These are phyloP conservation scores for Galerucella pusilla DNA, from an alignment of 2,888 invertebrate genomes.

Conservation along the genomic window DNA sequence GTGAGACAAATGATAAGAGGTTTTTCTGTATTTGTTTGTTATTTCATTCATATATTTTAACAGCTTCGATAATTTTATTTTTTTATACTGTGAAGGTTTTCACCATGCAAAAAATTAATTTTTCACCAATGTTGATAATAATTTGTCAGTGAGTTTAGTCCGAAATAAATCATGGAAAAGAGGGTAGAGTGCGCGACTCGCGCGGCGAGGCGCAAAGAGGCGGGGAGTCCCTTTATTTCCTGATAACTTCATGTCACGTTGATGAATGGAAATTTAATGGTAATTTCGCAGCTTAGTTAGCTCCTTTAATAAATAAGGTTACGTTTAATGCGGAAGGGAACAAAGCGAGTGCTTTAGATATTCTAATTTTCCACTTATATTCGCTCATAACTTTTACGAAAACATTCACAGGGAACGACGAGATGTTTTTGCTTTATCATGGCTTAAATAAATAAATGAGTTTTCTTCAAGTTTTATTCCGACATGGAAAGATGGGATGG, in stretches of 20 bases:
- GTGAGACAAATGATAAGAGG: too few species aligned
- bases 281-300: slow-evolving; percentile 61
- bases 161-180: slow-evolving; percentile 39
- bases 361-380: slow-evolving; percentile 60
- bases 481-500: slow-evolving; percentile 31
- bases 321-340: slow-evolving; percentile 60
- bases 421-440: slow-evolving; percentile 51
- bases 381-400: slow-evolving; percentile 56
- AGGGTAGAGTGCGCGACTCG: slow-evolving; percentile 17
- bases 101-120: slow-evolving; percentile 28
- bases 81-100: not conserved
- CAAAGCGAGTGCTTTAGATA: slow-evolving; percentile 60
- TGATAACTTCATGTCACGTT: slow-evolving; percentile 65
- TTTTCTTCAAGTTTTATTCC: slow-evolving; percentile 43
- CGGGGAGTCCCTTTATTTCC: slow-evolving; percentile 59
- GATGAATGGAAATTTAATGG: slow-evolving; percentile 65
- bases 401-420: slow-evolving; percentile 42
- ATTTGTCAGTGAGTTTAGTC: slow-evolving; percentile 54
- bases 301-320: slow-evolving; percentile 63
- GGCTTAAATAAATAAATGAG: slow-evolving; percentile 51
- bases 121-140: slow-evolving; percentile 42
- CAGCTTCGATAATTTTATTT: slow-evolving; percentile 28
- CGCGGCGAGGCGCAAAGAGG: slow-evolving; percentile 55
- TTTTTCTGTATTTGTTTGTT: too few species aligned
- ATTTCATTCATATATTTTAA: too few species aligned